Evolutionary conservation across 2,797 vertebrate genomes (phyloP).

Genomic region (Oceanodroma leucorhoa): DNA sequence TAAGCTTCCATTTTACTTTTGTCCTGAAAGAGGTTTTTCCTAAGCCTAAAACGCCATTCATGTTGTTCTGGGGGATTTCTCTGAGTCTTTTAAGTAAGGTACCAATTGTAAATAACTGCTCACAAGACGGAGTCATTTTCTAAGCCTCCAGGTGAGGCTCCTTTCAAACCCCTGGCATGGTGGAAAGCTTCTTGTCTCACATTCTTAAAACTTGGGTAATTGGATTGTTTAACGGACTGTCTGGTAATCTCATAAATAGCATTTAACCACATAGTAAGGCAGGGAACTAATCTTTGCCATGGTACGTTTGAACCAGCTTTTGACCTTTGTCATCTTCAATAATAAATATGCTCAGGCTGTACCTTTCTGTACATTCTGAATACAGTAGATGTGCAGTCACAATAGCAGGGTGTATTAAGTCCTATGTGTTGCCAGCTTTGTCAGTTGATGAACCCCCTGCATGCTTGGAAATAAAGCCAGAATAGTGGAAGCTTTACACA

Average conservation of each 20-base stretch:
- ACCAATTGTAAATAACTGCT: not conserved
- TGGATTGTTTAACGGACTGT: not conserved
- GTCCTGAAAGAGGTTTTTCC: not conserved
- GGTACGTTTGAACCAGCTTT: not conserved
- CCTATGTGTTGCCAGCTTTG: not conserved
- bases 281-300: not conserved
- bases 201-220: not conserved
- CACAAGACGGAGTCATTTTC: not conserved
- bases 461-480: not conserved
- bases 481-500: not conserved
- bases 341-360: not conserved
- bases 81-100: not conserved
- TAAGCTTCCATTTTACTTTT: not conserved
- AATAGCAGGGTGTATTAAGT: not conserved
- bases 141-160: not conserved
- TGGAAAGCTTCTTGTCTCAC: not conserved
- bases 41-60: not conserved
- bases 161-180: not conserved
- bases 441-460: not conserved
- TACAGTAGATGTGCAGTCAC: not conserved
- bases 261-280: not conserved
- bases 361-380: not conserved
- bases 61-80: not conserved
- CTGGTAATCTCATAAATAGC: conserved; percentile 3
- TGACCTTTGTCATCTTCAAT: not conserved